Evolutionary conservation across 2,113 vertebrate species (phyloP).

Genomic region (Thamnaconus septentrionalis): DNA sequence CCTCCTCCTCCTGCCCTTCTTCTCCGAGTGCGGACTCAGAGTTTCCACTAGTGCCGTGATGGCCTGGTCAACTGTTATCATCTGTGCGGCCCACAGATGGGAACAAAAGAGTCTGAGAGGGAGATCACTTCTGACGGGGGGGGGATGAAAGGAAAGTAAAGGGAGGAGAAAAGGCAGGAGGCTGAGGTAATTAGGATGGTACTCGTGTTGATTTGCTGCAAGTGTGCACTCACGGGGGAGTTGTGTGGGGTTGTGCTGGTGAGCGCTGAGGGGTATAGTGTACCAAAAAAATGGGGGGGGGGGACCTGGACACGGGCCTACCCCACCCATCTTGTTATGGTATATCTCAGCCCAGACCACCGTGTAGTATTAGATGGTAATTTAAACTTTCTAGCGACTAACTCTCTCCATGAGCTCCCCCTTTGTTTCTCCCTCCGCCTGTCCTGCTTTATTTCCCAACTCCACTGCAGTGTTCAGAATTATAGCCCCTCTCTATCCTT

Average conservation of each 20-base stretch:
- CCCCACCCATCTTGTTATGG: slow-evolving; percentile 63
- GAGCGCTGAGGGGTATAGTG: slow-evolving; percentile 16
- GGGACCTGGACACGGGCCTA: slow-evolving; percentile 34
- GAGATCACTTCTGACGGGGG: too few species aligned
- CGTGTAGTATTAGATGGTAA: slow-evolving; percentile 31
- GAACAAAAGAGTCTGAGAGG: background rate
- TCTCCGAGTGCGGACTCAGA: slow-evolving; percentile 27
- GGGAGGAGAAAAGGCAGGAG: too few species aligned
- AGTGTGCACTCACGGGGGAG: background rate
- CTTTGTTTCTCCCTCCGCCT: background rate
- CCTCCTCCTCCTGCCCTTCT: slow-evolving; percentile 18
- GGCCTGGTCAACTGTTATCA: slow-evolving; percentile 28
- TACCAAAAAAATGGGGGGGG: slow-evolving; percentile 3
- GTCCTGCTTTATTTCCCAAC: slow-evolving; percentile 2
- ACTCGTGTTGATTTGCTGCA: slow-evolving; percentile 21
- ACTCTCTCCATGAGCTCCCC: slow-evolving; percentile 12
- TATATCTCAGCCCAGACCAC: slow-evolving; percentile 47
- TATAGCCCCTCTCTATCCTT: background rate
- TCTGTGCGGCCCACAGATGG: slow-evolving; percentile 3
- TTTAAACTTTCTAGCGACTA: slow-evolving; percentile 35
- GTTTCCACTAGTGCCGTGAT: slow-evolving; percentile 47
- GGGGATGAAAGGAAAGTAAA: too few species aligned
- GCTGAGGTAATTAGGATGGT: slow-evolving; percentile 12
- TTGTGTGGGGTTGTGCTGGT: background rate
- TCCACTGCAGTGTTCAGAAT: background rate